Evolutionary conservation across 2,888 invertebrate species (phyloP).

Genomic region (Autographa gamma): DNA sequence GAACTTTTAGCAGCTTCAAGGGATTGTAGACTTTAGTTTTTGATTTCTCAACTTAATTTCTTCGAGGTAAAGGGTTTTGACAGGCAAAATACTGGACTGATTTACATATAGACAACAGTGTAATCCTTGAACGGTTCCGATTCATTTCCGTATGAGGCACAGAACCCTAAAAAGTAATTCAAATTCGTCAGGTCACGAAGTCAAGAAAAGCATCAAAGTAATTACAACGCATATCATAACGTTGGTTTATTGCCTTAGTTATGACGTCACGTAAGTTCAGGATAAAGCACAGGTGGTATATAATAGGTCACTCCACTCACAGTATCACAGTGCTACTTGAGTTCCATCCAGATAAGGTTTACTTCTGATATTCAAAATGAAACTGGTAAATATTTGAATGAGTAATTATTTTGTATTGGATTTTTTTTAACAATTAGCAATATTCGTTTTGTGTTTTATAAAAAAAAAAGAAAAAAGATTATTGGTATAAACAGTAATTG

Average conservation of each 20-base stretch:
- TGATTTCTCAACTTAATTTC: too few species aligned
- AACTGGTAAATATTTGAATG: slow-evolving; percentile 77
- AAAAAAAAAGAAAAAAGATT: too few species aligned
- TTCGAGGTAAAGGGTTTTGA: too few species aligned
- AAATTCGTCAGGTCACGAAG: slow-evolving; percentile 73
- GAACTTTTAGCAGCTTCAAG: too few species aligned
- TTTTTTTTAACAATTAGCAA: neutral
- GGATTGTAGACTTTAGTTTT: too few species aligned
- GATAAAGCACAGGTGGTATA: slow-evolving; percentile 81
- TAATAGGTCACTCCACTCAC: slow-evolving; percentile 75
- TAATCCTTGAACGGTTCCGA: too few species aligned
- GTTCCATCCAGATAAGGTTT: slow-evolving; percentile 61
- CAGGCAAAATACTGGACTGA: too few species aligned
- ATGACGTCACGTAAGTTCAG: slow-evolving; percentile 80
- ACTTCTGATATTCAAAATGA: slow-evolving; percentile 72
- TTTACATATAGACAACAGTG: too few species aligned
- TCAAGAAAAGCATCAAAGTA: slow-evolving; percentile 67
- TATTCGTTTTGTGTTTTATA: too few species aligned
- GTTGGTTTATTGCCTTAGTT: slow-evolving; percentile 69
- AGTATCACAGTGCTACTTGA: slow-evolving; percentile 69
- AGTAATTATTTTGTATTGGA: neutral
- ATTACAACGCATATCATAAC: slow-evolving; percentile 77
- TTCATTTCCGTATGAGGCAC: too few species aligned
- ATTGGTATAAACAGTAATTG: too few species aligned
- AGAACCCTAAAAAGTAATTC: neutral